These are phyloP conservation scores for Melospiza melodia DNA, from an alignment of 2,113 vertebrate genomes.

Conservation along the genomic window DNA sequence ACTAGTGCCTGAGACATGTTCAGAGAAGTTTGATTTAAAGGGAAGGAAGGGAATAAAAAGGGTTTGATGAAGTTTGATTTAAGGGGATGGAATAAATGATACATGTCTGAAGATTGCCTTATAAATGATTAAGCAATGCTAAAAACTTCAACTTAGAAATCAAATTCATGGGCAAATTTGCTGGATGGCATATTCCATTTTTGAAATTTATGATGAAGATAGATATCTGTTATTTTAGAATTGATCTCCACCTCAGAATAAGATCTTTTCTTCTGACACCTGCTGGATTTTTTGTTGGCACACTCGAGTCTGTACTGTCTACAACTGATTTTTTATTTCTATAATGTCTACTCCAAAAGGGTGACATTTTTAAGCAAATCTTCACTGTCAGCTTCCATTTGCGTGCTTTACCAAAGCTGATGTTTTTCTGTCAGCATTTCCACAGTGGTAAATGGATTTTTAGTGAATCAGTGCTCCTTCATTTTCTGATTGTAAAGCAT, in stretches of 20 bases:
- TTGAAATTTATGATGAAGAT: slow-evolving; percentile 66
- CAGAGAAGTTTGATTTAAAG: slow-evolving; percentile 37
- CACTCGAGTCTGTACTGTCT: not conserved
- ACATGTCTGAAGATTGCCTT: slow-evolving; percentile 64
- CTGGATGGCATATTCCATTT: slow-evolving; percentile 58
- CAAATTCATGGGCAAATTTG: slow-evolving; percentile 51
- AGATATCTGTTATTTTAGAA: slow-evolving; percentile 69
- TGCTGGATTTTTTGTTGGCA: not conserved
- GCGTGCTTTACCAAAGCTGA: not conserved
- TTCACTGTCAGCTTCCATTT: slow-evolving; percentile 3
- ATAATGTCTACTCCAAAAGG: not conserved
- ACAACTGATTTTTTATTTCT: not conserved
- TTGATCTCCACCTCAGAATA: slow-evolving; percentile 17
- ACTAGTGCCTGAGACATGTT: not conserved
- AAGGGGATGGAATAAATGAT: slow-evolving; percentile 64
- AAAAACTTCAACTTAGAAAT: slow-evolving; percentile 65
- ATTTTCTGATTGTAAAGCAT: not conserved
- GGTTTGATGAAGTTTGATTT: slow-evolving; percentile 53
- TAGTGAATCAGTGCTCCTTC: not conserved
- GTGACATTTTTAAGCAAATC: not conserved
- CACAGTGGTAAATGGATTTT: not conserved
- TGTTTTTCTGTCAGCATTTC: not conserved
- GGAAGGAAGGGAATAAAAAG: not conserved
- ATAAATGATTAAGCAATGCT: slow-evolving; percentile 67
- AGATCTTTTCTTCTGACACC: slow-evolving; percentile 34